Evolutionary conservation across 2,797 vertebrate species (phyloP), one percentile per base, ranked within the genome.

Genomic region (Lacerta viridis): DNA sequence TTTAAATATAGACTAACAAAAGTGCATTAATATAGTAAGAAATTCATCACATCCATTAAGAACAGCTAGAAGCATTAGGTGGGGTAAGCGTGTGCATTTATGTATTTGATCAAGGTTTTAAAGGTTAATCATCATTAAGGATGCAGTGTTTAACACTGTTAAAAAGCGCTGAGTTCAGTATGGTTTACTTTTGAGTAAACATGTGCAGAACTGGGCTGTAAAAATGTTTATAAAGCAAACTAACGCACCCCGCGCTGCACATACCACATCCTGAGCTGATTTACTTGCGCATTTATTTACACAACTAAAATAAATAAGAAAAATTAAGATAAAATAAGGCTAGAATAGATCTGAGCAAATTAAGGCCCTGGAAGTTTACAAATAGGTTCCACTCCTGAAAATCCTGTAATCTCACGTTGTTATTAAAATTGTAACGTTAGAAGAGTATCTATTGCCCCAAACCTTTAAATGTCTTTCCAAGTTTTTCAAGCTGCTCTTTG

Each of bases 281-380:
- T 93, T 87, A 80, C 84, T 88, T 78, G 81, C 74, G 17, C 50
- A 77, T 75, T 4, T 46, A 71, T 77, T 4, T 41, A 75, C 15
- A 43, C 20, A 27, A 75, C 71, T 39, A 4, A 75, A 89, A 68
- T 89, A 75, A 90, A 92, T 61, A 41, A 84, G 64, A 86, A 25
- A 1, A 15, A 25, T 71, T 25, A 72, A 69, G 6, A 83, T 29
- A 86, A 68, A 68, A 3, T 2, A 39, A 81, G 85, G 50, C 83
- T 0, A 79, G 23, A 0, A 36, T 83, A 59, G 36, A 36, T 29
- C 0, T 69, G 85, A 69, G 33, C 25, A 90, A 90, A 90, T 71
- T 39, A 91, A 92, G 0, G 7, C 55, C 83, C 43, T 41, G 7
- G 50, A 50, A 84, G 0, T 17, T 43, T n/a, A 59, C 11, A 84